Conservation (phyloP, 2,888 invertebrate genomes). For the Zhengitettix transpicula region DNA sequence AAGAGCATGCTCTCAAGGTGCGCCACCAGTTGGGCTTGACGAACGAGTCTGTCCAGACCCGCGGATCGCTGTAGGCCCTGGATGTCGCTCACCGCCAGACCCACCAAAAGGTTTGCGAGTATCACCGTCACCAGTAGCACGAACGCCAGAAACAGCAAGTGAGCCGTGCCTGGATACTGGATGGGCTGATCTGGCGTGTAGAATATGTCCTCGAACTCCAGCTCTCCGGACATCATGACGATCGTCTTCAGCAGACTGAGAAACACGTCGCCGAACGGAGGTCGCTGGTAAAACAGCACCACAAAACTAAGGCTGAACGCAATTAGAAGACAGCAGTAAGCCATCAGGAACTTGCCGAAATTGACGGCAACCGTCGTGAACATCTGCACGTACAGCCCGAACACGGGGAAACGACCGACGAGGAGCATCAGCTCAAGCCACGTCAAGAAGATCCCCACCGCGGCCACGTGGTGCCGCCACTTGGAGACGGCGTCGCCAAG, state of each 20-base stretch:
- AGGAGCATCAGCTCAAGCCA: conserved; percentile 78
- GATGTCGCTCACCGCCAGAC: conserved; percentile 72
- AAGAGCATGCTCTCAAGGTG: conserved; percentile 71
- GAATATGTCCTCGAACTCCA: conserved; percentile 73
- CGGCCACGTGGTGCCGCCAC: conserved; percentile 70
- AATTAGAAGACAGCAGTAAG: conserved; percentile 62
- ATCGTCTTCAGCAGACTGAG: conserved; percentile 51
- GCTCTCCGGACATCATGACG: conserved; percentile 78
- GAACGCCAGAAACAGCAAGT: conserved; percentile 57
- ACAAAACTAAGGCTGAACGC: conserved; percentile 68
- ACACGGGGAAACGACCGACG: conserved; percentile 69
- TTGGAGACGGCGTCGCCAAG: background rate
- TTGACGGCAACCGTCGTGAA: conserved; percentile 69
- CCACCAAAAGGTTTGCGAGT: conserved; percentile 66
- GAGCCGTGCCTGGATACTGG: conserved; percentile 54
- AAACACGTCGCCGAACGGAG: conserved; percentile 34
- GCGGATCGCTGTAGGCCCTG: conserved; percentile 31
- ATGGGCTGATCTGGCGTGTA: conserved; percentile 34
- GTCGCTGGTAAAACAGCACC: conserved; percentile 63
- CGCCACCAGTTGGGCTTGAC: conserved; percentile 67
- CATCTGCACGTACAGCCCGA: conserved; percentile 77
- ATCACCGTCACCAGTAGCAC: conserved; percentile 67
- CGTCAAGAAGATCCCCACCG: conserved; percentile 58
- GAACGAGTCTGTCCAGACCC: conserved; percentile 59
- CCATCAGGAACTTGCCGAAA: conserved; percentile 63